Evolutionary conservation across 2,888 invertebrate species (phyloP), one percentile per base, ranked within the genome.

Genomic region (Harpalus rubripes): DNA sequence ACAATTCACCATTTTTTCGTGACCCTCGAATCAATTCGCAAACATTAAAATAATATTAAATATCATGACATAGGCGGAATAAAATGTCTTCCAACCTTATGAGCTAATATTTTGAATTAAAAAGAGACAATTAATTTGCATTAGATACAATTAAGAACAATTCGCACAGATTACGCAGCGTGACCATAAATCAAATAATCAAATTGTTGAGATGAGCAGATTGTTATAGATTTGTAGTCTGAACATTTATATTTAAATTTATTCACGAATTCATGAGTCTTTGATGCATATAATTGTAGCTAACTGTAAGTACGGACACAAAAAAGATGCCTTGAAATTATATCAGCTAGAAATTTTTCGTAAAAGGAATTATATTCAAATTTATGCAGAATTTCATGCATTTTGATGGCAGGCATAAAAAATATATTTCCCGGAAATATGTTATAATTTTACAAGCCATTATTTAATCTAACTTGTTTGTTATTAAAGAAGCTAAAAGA

Each of bases 41-140:
- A 32, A 63, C 7, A 7, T 22, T 7, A 63, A 63, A 26, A 1
- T 63, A 63, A 22, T 63, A 22, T 63, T 0, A 22, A 22, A 63
- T 26, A 7, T 6, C 16, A 63, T 63, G 63, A 63, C 63, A 63
- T 63, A 63, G 18, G 12, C 12, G 8, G 63, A 63, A 63, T 63
- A 26, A 63, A 63, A 63, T 63, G 8, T 63, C n/a, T 39, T 8
- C 32, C 12, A 65, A 32, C 22, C 32, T 68, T n/a, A 44, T 74
- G 72, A 74, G 18, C 72, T 74, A 44, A 74, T 74, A 52, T 74
- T 74, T 74, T 74, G 41, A 74, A 74, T 74, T 74, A 74, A 74
- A 74, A 74, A 74, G 12, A 26, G 72, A 74, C 72, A 74, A 74
- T 74, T 74, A 74, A 74, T 74, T 74, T 74, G 44, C 72, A 74